A percentile compares a stretch with the other conserved stretches of the same genome.
phyloP scores from a whole-genome alignment of 2,113 vertebrate genomes.

The Xenopus tropicalis region UCB_Xtro_10.0 CM004449.2:1115001-1115500 shows the following conservation, averaged over 20 bases:
- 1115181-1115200: too few relatives aligned
- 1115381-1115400: neutral
- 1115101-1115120: too few relatives aligned
- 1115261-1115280: neutral
- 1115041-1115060: neutral
- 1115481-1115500: too few relatives aligned
- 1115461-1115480: too few relatives aligned
- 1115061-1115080: neutral
- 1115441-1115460: too few relatives aligned
- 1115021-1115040: neutral
- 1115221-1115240: too few relatives aligned
- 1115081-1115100: neutral
- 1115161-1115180: too few relatives aligned
- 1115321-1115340: neutral
- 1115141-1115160: neutral
- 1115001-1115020: neutral
- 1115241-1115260: neutral
- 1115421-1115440: too few relatives aligned
- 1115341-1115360: neutral
- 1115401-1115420: too few relatives aligned
- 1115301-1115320: neutral
- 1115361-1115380: too few relatives aligned
- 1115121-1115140: neutral
- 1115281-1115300: conserved; percentile 4
- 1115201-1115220: too few relatives aligned